A percentile compares a stretch with the other conserved stretches of the same genome.
phyloP scores from a whole-genome alignment of 2,797 vertebrate genomes.

The Knipowitschia caucasica region DNA sequence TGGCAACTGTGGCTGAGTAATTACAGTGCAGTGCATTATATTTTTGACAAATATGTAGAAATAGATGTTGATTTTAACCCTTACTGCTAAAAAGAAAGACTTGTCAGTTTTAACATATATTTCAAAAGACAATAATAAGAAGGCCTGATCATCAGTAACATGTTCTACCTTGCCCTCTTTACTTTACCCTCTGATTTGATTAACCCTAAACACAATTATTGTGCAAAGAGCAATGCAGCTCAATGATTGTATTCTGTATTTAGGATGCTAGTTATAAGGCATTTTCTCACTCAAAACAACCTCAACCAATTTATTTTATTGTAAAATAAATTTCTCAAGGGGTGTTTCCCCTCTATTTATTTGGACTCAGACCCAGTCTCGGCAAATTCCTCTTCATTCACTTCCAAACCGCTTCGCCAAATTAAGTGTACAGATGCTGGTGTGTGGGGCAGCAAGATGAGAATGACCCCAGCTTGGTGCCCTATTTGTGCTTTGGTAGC shows the following conservation, averaged over 20 bases:
- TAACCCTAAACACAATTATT: too few relatives aligned
- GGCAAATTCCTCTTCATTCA: conserved; percentile 47
- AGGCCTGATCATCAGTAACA: too few relatives aligned
- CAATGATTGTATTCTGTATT: too few relatives aligned
- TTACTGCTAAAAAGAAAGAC: too few relatives aligned
- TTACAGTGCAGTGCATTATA: not conserved
- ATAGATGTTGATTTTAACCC: not conserved
- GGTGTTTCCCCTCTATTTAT: conserved; percentile 14
- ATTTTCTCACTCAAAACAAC: conserved; percentile 3
- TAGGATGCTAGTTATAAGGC: too few relatives aligned
- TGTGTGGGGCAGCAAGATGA: conserved; percentile 45
- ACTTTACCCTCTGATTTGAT: too few relatives aligned
- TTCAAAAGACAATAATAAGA: too few relatives aligned
- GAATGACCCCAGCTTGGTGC: conserved; percentile 56
- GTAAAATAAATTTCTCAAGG: conserved; percentile 13
- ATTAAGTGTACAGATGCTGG: conserved; percentile 49
- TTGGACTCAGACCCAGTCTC: conserved; percentile 27
- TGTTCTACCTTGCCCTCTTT: too few relatives aligned
- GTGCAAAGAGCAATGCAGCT: too few relatives aligned
- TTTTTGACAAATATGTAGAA: not conserved
- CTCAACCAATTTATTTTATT: conserved; percentile 14
- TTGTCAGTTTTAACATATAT: too few relatives aligned
- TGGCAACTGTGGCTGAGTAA: not conserved
- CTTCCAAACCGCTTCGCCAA: conserved; percentile 43
- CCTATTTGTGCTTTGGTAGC: conserved; percentile 57